Evolutionary conservation across 1,140 invertebrate genomes (phyloP), one percentile per base, ranked within the genome.

Genomic region (Marisa cornuarietis): DNA sequence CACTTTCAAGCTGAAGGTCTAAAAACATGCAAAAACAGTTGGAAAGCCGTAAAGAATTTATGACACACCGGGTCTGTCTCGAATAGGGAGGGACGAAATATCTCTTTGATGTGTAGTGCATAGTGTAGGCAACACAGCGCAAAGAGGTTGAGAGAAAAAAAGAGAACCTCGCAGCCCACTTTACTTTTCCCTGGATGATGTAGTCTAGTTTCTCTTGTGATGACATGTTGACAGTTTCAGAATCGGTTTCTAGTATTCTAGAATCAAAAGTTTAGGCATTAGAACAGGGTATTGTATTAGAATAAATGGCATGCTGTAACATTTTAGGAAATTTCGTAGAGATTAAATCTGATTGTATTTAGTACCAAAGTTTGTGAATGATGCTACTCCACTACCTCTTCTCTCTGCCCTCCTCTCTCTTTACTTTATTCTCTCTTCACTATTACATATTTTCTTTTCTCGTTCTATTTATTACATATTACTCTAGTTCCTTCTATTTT

Each of bases 361-460:
- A n/a, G 14, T 16, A 20, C 14, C 66, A 26, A 13, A 20, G 42
- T 31, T 22, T 16, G 24, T n/a, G 42, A n/a, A 31, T n/a, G 14
- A 31, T 69, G 68, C 42, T 69, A 26, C 6, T 9, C 0, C 69
- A 42, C 31, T 71, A 31, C 52, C 69, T 71, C 69, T 71, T 49
- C 69, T 71, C 69, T 71, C 69, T 71, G 31, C 52, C 69, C 49
- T 24, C 49, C 42, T 51, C 69, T 71, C 69, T 71, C 69, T 42
- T 18, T 42, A 11, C 49, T 10, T 71, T 6, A 8, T 14, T 71
- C 69, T 49, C 31, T 49, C 31, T 13, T 51, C 5, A 31, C 24
- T 51, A 20, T 51, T 49, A 13, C 52, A 31, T 71, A 31, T n/a
- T n/a, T n/a, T n/a, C n/a, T n/a, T n/a, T n/a, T n/a, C n/a, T n/a